Conservation (phyloP, 2,113 vertebrate species). For the Sminthopsis crassicaudata region DNA sequence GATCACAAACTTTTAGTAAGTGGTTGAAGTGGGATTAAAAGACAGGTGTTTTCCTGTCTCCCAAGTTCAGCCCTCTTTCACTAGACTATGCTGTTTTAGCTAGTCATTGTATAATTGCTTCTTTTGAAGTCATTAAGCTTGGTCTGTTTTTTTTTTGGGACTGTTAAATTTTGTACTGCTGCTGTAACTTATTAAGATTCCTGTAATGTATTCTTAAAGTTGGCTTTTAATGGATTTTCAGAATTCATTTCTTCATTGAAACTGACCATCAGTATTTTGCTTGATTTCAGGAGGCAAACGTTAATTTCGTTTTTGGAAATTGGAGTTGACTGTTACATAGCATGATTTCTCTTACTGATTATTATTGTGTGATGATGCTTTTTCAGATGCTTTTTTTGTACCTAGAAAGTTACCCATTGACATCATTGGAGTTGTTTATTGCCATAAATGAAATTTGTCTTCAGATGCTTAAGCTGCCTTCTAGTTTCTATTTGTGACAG, state of each 20-base stretch:
- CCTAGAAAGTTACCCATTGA: constrained; percentile 37
- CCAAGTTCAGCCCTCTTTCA: not conserved
- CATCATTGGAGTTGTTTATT: constrained; percentile 27
- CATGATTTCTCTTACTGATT: constrained; percentile 28
- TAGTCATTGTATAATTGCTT: not conserved
- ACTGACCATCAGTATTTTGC: constrained; percentile 9
- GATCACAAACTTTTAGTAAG: not conserved
- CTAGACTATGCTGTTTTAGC: not conserved
- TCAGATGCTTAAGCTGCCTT: not conserved
- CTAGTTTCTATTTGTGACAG: constrained; percentile 4
- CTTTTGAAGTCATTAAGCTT: not conserved
- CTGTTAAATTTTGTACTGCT: constrained; percentile 32
- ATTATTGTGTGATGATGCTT: constrained; percentile 12
- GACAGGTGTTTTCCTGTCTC: not conserved
- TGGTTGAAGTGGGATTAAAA: not conserved
- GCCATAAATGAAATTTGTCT: constrained; percentile 39
- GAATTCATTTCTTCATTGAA: not conserved
- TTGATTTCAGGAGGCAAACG: not conserved
- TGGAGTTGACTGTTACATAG: not conserved
- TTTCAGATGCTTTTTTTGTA: constrained; percentile 15
- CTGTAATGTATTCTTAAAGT: not conserved
- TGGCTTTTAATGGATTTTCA: not conserved
- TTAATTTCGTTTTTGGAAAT: constrained; percentile 11
- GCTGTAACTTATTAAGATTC: constrained; percentile 9
- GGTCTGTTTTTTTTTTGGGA: not conserved